Base-by-base conservation (phyloP, 1,140 invertebrate species). In the Camponotus floridanus region DNA sequence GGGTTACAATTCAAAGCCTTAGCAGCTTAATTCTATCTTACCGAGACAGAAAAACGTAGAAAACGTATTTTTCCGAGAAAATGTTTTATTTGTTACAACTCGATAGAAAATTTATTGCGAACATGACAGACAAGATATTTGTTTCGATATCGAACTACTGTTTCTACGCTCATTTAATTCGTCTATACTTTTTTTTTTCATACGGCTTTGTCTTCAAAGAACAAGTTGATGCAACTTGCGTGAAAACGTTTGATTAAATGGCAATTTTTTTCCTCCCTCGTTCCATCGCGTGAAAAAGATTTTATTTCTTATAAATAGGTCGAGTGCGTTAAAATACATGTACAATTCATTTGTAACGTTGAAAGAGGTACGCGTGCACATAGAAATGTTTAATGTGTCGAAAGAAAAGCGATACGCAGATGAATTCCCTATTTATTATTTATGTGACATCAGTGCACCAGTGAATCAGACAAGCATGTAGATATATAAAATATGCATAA, bases 351-450 rank as follows among this genome's bases (percentile, higher is more conserved):
- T 79, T 67, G n/a, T 67, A 36, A 26, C 21, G 31, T 51, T 26
- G 33, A 51, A 68, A 79, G 33, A 67, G 48, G 42, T 42, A 42
- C 33, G 26, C n/a, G 62, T 45, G 18, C 8, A 48, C 48, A 9
- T 51, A 39, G 7, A 62, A 74, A 3, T 83, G 80, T 83, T 83
- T 74, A 83, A 83, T 83, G 80, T 74, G 18, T 62, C 31, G 80
- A 83, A 62, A 83, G 68, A 83, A 83, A 83, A 74, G 26, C 39
- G 57, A 61, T 83, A 74, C 39, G 42, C 39, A 31, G 68, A 83
- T 83, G 80, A 83, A 74, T 74, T 59, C 80, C 18, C 21, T 21
- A 26, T 26, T 62, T 21, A 26, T 26, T 62, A 74, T 71, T 81
- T 55, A 81, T 61, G 61, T 21, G 51, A 81, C 73, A 70, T 21